Conservation (phyloP, 2,113 vertebrate genomes). For the Sarotherodon lohbergeri region DNA sequence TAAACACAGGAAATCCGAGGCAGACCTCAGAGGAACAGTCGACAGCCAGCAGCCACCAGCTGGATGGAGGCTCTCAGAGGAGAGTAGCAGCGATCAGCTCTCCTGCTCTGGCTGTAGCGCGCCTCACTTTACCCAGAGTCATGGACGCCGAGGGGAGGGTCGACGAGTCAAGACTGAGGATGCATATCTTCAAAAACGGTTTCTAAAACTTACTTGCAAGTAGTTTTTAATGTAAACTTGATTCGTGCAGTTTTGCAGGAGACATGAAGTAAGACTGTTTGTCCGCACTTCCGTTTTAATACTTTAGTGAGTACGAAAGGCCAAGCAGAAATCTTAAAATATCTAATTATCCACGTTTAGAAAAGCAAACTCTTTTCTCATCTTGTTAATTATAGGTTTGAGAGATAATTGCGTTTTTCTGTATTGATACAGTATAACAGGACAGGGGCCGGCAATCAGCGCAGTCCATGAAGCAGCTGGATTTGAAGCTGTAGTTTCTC, state of each 20-base stretch:
- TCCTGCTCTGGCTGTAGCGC: slow-evolving; percentile 20
- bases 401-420: neutral
- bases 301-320: neutral
- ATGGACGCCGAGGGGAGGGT: slow-evolving; percentile 76
- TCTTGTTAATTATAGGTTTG: neutral
- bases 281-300: neutral
- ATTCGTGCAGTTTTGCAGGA: neutral
- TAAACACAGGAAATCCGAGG: neutral
- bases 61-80: neutral
- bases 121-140: slow-evolving; percentile 65
- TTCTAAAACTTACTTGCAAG: neutral
- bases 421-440: neutral
- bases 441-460: neutral
- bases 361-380: neutral
- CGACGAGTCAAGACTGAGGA: slow-evolving; percentile 74
- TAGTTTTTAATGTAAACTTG: neutral
- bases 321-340: neutral
- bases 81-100: slow-evolving; percentile 37
- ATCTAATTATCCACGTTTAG: neutral
- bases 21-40: neutral
- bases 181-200: slow-evolving; percentile 75
- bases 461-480: neutral
- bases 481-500: neutral
- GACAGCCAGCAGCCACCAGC: neutral
- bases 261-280: neutral